A percentile compares a stretch with the other conserved stretches of the same genome.
phyloP scores from a whole-genome alignment of 1,140 invertebrate genomes.

The Drosophila sp. region DNA sequence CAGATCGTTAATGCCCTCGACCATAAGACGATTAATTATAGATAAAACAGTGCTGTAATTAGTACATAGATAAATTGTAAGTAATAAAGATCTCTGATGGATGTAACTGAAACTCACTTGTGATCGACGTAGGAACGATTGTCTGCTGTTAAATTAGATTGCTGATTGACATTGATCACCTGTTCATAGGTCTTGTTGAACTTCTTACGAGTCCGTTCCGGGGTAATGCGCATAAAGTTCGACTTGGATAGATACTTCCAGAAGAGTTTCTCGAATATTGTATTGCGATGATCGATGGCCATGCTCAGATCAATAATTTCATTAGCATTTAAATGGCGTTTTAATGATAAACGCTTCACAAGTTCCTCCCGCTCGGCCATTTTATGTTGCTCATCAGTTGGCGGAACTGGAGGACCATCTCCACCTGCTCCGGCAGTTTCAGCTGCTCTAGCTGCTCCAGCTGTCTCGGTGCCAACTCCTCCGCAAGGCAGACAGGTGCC shows the following conservation, averaged over 20 bases:
- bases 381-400: constrained; percentile 18
- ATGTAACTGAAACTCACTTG: constrained; percentile 38
- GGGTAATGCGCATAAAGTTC: constrained; percentile 68
- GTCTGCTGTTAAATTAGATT: neutral
- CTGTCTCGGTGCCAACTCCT: neutral
- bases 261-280: constrained; percentile 81
- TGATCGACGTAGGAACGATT: constrained; percentile 32
- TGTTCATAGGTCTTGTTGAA: constrained; percentile 59
- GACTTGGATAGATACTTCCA: constrained; percentile 79
- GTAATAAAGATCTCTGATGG: neutral
- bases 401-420: neutral
- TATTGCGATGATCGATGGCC: constrained; percentile 71
- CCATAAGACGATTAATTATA: constrained; percentile 61
- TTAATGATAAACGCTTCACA: constrained; percentile 42
- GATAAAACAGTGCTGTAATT: constrained; percentile 55
- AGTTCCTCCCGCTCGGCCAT: constrained; percentile 49
- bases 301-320: constrained; percentile 71
- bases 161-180: constrained; percentile 18
- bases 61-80: neutral
- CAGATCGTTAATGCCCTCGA: constrained; percentile 68
- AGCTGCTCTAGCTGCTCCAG: neutral
- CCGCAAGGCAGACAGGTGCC: constrained; percentile 37
- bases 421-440: neutral
- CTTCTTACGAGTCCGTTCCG: constrained; percentile 45
- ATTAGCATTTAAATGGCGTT: constrained; percentile 57